Conservation (phyloP, 2,888 invertebrate genomes). For the Prosapia bicincta region DNA sequence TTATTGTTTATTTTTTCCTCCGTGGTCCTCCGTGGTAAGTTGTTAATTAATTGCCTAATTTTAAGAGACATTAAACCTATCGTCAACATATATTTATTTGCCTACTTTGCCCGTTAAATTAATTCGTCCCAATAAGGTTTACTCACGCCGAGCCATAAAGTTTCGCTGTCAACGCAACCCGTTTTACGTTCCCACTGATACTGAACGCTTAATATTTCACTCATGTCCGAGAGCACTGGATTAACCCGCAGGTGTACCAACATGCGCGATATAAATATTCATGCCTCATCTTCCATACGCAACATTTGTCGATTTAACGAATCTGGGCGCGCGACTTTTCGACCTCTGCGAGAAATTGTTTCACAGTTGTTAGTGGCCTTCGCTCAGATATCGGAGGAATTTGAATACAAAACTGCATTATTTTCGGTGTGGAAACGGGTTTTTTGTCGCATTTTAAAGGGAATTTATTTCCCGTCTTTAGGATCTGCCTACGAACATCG, state of each 20-base stretch:
- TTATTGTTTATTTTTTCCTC: too few relatives aligned
- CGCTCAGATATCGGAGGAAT: background rate
- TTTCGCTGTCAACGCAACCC: too few relatives aligned
- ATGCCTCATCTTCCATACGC: background rate
- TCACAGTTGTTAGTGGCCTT: background rate
- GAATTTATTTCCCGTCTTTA: background rate
- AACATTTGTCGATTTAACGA: background rate
- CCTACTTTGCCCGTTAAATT: too few relatives aligned
- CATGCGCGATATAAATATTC: background rate
- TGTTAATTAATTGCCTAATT: too few relatives aligned
- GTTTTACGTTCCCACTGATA: too few relatives aligned
- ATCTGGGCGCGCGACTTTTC: background rate
- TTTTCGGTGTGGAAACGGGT: background rate
- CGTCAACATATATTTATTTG: too few relatives aligned
- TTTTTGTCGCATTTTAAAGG: background rate
- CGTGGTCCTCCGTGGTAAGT: too few relatives aligned
- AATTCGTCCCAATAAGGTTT: too few relatives aligned
- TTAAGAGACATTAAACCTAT: too few relatives aligned
- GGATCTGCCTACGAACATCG: too few relatives aligned
- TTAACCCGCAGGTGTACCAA: background rate
- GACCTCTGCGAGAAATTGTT: background rate
- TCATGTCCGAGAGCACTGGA: background rate
- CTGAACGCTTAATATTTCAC: background rate
- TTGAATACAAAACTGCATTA: background rate
- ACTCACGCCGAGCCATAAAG: too few relatives aligned